Evolutionary conservation across 2,888 invertebrate species (phyloP).

Genomic region (Pristionchus fissidentatus): DNA sequence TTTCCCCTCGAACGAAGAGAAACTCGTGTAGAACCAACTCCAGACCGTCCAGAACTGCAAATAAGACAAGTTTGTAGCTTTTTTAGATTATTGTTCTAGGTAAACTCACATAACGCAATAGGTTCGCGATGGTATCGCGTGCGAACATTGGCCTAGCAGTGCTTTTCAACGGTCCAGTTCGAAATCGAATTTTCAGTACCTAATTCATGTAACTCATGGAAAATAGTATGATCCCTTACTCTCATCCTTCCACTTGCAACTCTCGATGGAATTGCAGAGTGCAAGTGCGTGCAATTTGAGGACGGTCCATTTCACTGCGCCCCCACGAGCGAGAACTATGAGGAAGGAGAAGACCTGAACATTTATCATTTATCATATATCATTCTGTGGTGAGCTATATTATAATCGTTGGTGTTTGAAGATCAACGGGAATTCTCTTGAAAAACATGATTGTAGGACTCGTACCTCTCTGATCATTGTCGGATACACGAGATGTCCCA

Average conservation of each 20-base stretch:
- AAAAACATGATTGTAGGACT: not conserved
- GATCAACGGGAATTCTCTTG: not conserved
- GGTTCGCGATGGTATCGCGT: no score
- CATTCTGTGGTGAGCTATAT: not conserved
- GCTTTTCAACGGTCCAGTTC: no score
- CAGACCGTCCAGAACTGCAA: constrained; percentile 37
- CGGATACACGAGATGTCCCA: constrained; percentile 33
- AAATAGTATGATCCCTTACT: not conserved
- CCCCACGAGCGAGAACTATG: constrained; percentile 24
- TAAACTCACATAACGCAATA: no score
- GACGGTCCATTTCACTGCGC: constrained; percentile 20
- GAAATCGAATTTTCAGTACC: no score
- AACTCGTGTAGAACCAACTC: constrained; percentile 35
- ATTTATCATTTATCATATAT: no score
- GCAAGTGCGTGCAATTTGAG: constrained; percentile 35
- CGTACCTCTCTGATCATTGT: constrained; percentile 45
- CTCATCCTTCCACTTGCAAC: not conserved
- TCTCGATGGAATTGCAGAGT: not conserved
- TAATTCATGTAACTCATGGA: no score
- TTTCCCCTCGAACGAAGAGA: constrained; percentile 20
- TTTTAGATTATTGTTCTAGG: not conserved
- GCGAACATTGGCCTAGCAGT: no score
- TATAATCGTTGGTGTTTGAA: not conserved
- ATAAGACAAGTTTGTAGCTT: not conserved
- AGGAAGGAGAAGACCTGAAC: constrained; percentile 37